Evolutionary conservation across 2,888 invertebrate species (phyloP), one percentile per base, ranked within the genome.

Genomic region (Sinohyriopsis cumingii): DNA sequence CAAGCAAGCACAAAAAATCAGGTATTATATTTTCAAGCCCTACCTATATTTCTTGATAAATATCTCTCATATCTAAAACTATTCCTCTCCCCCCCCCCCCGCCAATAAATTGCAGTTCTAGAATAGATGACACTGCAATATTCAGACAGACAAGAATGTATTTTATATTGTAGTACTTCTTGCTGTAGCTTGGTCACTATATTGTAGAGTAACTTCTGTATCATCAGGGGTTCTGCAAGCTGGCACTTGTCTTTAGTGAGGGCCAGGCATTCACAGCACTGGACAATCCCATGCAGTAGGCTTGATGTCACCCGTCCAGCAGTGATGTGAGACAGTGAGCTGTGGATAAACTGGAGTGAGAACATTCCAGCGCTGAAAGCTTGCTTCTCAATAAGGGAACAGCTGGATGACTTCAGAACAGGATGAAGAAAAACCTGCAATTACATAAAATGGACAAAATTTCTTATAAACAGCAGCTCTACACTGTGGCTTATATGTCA

Each of bases 161-260:
- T 15, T 45, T 1, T 45, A 45, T 45, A 45, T 45, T 45, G 45
- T 45, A 45, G 24, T 60, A 64, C 67, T 64, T 65, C 59, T n/a
- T 62, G 59, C 15, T 59, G 45, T 53, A 74, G 61, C 33, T 74
- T 74, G 54, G 56, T 66, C 24, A 74, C n/a, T 22, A 74, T 74
- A 59, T 74, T 65, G 55, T 70, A 63, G 22, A 74, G 20, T 24
- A 65, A 59, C 62, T 74, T 71, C 7, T 65, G 66, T 18, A 63
- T 56, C 6, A 65, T 61, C 19, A 65, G 55, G 7, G 63, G 62
- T 22, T 66, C 65, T 20, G 62, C 65, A 12, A 67, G 28, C n/a
- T 67, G 28, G 55, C 60, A 18, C 25, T 24, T n/a, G 57, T 55
- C 45, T 45, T 57, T 70, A 33, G 61, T 55, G 20, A 28, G 22